Evolutionary conservation across 2,797 vertebrate species (phyloP), one percentile per base, ranked within the genome.

Genomic region (Pogoniulus pusillus): DNA sequence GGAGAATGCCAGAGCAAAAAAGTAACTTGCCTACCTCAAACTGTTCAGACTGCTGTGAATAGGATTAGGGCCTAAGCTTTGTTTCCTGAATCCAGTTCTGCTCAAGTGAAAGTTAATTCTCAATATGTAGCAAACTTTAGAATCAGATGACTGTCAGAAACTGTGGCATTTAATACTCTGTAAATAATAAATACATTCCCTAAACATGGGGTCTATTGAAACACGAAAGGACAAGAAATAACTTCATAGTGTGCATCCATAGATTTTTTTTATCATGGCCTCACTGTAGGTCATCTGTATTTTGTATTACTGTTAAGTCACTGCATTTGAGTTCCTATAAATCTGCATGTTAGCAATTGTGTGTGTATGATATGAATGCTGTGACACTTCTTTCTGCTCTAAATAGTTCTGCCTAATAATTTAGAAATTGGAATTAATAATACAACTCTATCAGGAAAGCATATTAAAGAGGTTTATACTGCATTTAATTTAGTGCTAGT

Each of bases 21-120:
- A 47, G 8, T n/a, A 41, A 58, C 10, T 41, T 68, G 29, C 10
- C 16, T n/a, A 29, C 4, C 49, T 76, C 4, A 2, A 71, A 51
- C 10, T n/a, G 17, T 24, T 19, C 2, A 1, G 35, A 62, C 12
- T 57, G 9, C 29, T 2, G 1, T 24, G 18, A 70, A 57, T 2
- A 45, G 59, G 13, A 71, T 39, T 3, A 45, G 59, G 13, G 65
- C 35, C 37, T 35, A 29, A 82, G 58, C 12, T 26, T 81, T 39
- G n/a, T 57, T 81, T 54, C 30, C 34, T 35, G 59, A 54, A 77
- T 32, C 7, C 49, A 41, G 10, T 47, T 81, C 49, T 39, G 29
- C 34, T 64, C 51, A 68, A 64, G 27, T 7, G 24, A 72, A 70
- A 45, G 66, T 34, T n/a, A 7, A 63, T 45, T 63, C 18, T 58